Evolutionary conservation across 2,888 invertebrate species (phyloP).

Genomic region (Zygothrica quintamaculata): DNA sequence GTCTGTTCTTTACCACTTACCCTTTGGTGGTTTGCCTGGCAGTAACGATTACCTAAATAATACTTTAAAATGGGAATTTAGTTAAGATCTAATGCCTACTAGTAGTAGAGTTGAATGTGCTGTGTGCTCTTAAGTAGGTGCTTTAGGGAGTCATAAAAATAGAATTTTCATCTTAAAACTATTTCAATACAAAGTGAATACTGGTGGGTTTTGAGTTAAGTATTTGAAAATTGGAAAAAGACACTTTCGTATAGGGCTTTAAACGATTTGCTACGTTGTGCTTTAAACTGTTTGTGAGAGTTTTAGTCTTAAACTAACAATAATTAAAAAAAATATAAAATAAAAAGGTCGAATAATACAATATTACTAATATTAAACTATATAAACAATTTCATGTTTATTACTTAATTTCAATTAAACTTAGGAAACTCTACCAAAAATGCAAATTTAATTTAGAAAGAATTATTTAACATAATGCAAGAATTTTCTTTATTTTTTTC

Average conservation of each 20-base stretch:
- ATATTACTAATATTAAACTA: slow-evolving; percentile 10
- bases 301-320: slow-evolving; percentile 22
- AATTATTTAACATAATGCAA: slow-evolving; percentile 20
- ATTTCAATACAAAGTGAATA: slow-evolving; percentile 17
- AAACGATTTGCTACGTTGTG: slow-evolving; percentile 35
- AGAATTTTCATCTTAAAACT: background rate
- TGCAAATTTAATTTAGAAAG: background rate
- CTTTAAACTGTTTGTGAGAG: slow-evolving; percentile 14
- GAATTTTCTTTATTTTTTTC: too few relatives aligned
- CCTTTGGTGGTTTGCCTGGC: slow-evolving; percentile 5
- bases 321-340: too few relatives aligned
- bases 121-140: slow-evolving; percentile 40
- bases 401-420: too few relatives aligned
- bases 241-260: slow-evolving; percentile 20
- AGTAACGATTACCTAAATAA: slow-evolving; percentile 8
- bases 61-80: slow-evolving; percentile 18
- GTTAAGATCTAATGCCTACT: slow-evolving; percentile 19
- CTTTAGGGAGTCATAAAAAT: slow-evolving; percentile 14
- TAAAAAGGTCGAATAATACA: too few relatives aligned
- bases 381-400: background rate
- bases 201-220: slow-evolving; percentile 27
- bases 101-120: slow-evolving; percentile 24
- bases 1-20: slow-evolving; percentile 24
- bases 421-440: too few relatives aligned
- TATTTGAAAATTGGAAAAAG: slow-evolving; percentile 16